Evolutionary conservation across 1,140 invertebrate genomes (phyloP).

Genomic region (Limonius californicus): DNA sequence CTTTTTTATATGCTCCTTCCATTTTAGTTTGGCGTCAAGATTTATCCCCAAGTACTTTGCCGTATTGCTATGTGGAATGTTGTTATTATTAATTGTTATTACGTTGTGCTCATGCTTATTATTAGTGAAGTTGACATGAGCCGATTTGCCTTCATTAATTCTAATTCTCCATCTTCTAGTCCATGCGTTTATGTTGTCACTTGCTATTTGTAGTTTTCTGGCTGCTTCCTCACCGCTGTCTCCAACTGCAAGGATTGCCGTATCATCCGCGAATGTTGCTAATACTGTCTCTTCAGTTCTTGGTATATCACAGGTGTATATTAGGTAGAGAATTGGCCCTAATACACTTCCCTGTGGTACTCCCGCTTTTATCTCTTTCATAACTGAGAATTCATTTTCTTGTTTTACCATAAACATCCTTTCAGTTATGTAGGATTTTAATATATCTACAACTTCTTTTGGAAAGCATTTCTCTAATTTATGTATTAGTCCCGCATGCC

Average conservation of each 20-base stretch:
- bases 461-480: slow-evolving; percentile 22
- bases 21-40: too few relatives aligned
- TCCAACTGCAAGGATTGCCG: slow-evolving; percentile 21
- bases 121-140: slow-evolving; percentile 18
- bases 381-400: slow-evolving; percentile 25
- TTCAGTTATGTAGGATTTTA: slow-evolving; percentile 33
- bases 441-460: slow-evolving; percentile 23
- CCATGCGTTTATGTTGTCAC: not conserved
- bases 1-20: too few relatives aligned
- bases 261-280: slow-evolving; percentile 41
- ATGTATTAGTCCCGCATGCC: slow-evolving; percentile 29
- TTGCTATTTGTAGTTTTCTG: slow-evolving; percentile 21
- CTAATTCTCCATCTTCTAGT: not conserved
- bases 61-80: too few relatives aligned
- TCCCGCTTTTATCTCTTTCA: slow-evolving; percentile 32
- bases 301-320: slow-evolving; percentile 37
- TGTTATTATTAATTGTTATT: too few relatives aligned
- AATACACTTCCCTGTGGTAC: slow-evolving; percentile 41
- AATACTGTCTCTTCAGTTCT: slow-evolving; percentile 19
- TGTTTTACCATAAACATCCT: slow-evolving; percentile 33
- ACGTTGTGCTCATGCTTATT: too few relatives aligned
- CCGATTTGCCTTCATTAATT: slow-evolving; percentile 23
- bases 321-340: slow-evolving; percentile 37
- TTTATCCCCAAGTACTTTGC: too few relatives aligned
- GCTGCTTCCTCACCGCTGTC: slow-evolving; percentile 16